Evolutionary conservation across 2,797 vertebrate genomes (phyloP).

Genomic region (Gouania willdenowi): DNA sequence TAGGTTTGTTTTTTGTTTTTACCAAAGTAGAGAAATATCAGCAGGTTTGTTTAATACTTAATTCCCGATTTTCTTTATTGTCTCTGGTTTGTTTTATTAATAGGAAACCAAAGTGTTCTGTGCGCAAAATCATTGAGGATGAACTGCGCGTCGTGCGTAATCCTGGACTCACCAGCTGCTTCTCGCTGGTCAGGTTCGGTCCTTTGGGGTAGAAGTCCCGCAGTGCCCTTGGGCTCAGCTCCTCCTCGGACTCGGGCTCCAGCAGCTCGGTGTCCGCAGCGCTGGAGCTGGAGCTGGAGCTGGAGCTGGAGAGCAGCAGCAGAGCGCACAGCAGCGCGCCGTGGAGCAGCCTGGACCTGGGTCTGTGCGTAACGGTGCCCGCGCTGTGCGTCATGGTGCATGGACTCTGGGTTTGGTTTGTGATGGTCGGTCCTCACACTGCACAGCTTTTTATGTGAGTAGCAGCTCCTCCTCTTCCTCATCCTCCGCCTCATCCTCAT

Average conservation of each 20-base stretch:
- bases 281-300: too few species aligned
- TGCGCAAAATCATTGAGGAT: too few species aligned
- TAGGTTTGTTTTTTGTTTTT: too few species aligned
- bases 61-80: too few species aligned
- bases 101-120: too few species aligned
- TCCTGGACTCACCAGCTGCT: slow-evolving; percentile 73
- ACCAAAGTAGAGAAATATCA: too few species aligned
- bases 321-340: slow-evolving; percentile 64
- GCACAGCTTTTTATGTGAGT: slow-evolving; percentile 71
- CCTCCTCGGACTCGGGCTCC: slow-evolving; percentile 62
- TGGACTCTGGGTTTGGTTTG: not conserved
- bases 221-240: slow-evolving; percentile 73
- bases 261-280: slow-evolving; percentile 40
- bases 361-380: too few species aligned
- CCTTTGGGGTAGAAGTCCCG: slow-evolving; percentile 80
- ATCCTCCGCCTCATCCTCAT: slow-evolving; percentile 35
- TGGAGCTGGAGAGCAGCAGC: slow-evolving; percentile 63
- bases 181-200: slow-evolving; percentile 77
- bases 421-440: slow-evolving; percentile 16
- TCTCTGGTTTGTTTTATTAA: too few species aligned
- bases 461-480: slow-evolving; percentile 70
- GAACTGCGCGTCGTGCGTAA: too few species aligned
- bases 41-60: too few species aligned
- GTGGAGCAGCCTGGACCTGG: slow-evolving; percentile 66
- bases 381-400: slow-evolving; percentile 28